Evolutionary conservation across 1,140 invertebrate genomes (phyloP).

Genomic region (Drosophila sturtevanti): DNA sequence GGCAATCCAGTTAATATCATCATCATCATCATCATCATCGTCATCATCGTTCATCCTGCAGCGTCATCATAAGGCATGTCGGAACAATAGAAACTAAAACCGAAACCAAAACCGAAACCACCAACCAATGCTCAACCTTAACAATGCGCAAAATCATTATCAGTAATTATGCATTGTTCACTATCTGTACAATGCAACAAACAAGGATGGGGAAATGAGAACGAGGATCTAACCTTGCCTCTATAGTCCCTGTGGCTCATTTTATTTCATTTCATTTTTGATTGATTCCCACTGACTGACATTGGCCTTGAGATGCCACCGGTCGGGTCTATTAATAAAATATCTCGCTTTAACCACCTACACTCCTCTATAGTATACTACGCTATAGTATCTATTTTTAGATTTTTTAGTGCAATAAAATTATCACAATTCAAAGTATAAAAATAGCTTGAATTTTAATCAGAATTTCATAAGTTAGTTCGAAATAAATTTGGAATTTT

Average conservation of each 20-base stretch:
- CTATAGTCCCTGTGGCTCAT: slow-evolving; percentile 16
- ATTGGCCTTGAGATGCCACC: slow-evolving; percentile 66
- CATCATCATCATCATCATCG: not conserved
- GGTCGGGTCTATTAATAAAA: slow-evolving; percentile 43
- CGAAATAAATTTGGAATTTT: too few species aligned
- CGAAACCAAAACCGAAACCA: slow-evolving; percentile 13
- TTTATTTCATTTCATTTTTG: slow-evolving; percentile 43
- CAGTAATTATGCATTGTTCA: slow-evolving; percentile 77
- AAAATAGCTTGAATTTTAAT: too few species aligned
- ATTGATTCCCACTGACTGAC: slow-evolving; percentile 70
- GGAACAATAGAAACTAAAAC: slow-evolving; percentile 62
- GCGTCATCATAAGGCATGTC: slow-evolving; percentile 23
- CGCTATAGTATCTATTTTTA: slow-evolving; percentile 6
- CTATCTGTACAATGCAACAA: slow-evolving; percentile 40
- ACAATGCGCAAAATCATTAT: slow-evolving; percentile 75
- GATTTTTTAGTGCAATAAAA: slow-evolving; percentile 47
- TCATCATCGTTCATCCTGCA: not conserved
- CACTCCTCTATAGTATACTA: too few species aligned
- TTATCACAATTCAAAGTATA: too few species aligned
- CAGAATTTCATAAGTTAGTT: not conserved
- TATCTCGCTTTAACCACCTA: not conserved
- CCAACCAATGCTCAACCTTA: slow-evolving; percentile 31
- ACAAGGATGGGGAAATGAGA: not conserved
- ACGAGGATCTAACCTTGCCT: slow-evolving; percentile 32
- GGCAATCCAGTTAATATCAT: slow-evolving; percentile 44